Base-by-base conservation (phyloP, 2,888 invertebrate genomes). In the Aspidiotus destructor region DNA sequence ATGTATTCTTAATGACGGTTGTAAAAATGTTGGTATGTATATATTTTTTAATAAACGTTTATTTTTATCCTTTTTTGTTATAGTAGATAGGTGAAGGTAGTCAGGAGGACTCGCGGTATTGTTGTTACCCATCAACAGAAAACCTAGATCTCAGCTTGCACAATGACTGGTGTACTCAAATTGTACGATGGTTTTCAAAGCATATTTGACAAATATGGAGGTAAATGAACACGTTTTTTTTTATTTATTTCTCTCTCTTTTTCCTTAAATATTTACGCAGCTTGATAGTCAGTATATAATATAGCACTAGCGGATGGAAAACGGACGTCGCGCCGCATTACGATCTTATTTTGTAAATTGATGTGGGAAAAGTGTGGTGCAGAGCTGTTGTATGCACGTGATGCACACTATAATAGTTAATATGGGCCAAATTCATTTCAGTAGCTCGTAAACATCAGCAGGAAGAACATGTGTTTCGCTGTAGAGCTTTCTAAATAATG, bases 161-260 rank as follows among this genome's bases (percentile, higher is more conserved):
- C 67, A 67, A 70, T 79, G 77, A 77, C 89, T 89, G 90, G 88
- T 89, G 81, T 83, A 89, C 81, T 88, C 81, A 84, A 86, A 79
- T 86, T 86, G 79, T 83, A 89, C 80, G 86, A 87, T 78, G 84
- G 83, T 78, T 85, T 90, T 80, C 86, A 89, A 79, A 83, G 84
- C 78, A 85, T 86, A 78, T 84, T 90, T 83, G 86, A 89, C 79
- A 86, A 86, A 83, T 83, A 88, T 81, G 87, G 89, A 82, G 90
- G 90, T 90, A 79, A 85, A 86, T 80, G n/a, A 54, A 28, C 28
- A 28, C 28, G 28, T 28, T 28, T 28, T 28, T 28, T 28, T 28
- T 28, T 28, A 28, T 28, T 28, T 28, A 28, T 28, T 28, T 28
- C 15, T 52, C 53, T 52, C 53, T 52, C 53, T n/a, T 52, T 52